phyloP scores from a whole-genome alignment of 35 echinoderm and acorn worm genomes.

The Apostichopus japonicus region DNA sequence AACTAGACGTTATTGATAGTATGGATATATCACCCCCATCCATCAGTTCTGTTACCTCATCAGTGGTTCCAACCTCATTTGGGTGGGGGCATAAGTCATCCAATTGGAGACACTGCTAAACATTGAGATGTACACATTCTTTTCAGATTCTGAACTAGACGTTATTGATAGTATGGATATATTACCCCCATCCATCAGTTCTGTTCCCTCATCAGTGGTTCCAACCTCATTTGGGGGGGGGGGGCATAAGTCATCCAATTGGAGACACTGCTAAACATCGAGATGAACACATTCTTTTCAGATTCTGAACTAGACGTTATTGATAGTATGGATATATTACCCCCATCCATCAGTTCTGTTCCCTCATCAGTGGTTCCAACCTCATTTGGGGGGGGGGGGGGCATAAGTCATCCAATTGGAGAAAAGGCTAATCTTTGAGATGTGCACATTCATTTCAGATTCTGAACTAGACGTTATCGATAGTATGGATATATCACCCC shows the following conservation, averaged over 20 bases:
- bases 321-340: slow-evolving; percentile 33
- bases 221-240: slow-evolving; percentile 52
- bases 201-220: slow-evolving; percentile 14
- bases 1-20: slow-evolving; percentile 35
- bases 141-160: slow-evolving; percentile 13
- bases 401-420: too few species aligned
- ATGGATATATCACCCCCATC: slow-evolving; percentile 43
- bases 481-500: slow-evolving; percentile 41
- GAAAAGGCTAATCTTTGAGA: too few species aligned
- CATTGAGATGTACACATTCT: too few species aligned
- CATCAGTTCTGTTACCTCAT: slow-evolving; percentile 19
- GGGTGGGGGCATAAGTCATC: not conserved
- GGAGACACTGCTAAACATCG: too few species aligned
- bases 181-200: slow-evolving; percentile 32
- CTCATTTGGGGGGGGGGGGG: not conserved
- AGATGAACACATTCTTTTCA: not conserved
- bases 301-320: slow-evolving; percentile 32
- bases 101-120: too few species aligned
- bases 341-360: slow-evolving; percentile 18
- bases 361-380: slow-evolving; percentile 26
- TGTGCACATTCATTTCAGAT: not conserved
- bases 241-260: too few species aligned
- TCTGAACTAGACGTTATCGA: slow-evolving; percentile 43
- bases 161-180: slow-evolving; percentile 50
- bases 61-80: slow-evolving; percentile 46